These are phyloP conservation scores for Poeciliopsis paucimaculata DNA, from an alignment of 2,797 vertebrate species.

Conservation along the genomic window DNA sequence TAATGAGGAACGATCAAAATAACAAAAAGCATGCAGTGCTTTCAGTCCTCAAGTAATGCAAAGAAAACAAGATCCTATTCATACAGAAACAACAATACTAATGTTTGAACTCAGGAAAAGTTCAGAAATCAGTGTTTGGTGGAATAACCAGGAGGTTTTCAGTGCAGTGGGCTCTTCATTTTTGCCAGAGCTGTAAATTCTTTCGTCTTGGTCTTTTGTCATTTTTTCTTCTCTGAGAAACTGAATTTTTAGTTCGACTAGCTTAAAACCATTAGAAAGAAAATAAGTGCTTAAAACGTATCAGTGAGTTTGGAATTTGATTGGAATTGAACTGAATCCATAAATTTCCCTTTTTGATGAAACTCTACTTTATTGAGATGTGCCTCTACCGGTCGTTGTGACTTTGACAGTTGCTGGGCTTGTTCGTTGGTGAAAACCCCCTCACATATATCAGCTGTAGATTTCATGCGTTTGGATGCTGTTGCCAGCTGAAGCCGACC, in stretches of 20 bases:
- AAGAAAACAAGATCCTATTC: no score
- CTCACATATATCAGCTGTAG: conserved; percentile 12
- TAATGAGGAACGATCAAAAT: no score
- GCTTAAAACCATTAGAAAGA: neutral
- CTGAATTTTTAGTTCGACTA: neutral
- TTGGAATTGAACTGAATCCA: neutral
- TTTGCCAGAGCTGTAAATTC: neutral
- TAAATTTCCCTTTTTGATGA: neutral
- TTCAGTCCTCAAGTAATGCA: no score
- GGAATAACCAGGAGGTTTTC: no score
- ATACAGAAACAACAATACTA: no score
- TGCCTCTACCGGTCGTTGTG: conserved; percentile 4
- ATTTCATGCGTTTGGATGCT: conserved; percentile 12
- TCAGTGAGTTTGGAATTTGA: neutral
- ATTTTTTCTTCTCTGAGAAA: neutral
- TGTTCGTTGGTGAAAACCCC: conserved; percentile 38
- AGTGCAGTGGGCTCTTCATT: no score
- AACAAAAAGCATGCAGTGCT: no score
- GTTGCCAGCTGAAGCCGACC: conserved; percentile 17
- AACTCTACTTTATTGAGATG: neutral
- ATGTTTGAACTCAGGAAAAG: no score
- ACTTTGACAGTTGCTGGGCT: conserved; percentile 46
- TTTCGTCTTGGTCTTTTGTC: neutral
- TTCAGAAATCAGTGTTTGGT: no score
- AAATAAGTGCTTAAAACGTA: neutral